Evolutionary conservation across 2,888 invertebrate genomes (phyloP), one percentile per base, ranked within the genome.

Genomic region (Lasioglossum vierecki): DNA sequence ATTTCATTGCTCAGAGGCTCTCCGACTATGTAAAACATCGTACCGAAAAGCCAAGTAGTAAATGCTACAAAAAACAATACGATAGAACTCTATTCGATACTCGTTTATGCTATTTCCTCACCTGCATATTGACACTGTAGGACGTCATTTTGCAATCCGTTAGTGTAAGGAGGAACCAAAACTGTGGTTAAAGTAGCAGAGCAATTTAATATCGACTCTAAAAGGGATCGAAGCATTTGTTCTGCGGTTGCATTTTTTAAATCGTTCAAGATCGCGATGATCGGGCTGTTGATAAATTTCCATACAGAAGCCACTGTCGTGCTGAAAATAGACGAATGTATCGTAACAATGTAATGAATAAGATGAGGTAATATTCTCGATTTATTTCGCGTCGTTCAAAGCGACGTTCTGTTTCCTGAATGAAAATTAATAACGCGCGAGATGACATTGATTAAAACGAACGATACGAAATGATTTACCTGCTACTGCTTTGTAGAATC

Each of bases 31-130:
- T 96, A 96, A 93, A 97, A 97, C 90, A 97, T 95, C 91, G 96
- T 95, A n/a, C 97, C 97, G 79, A 97, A 95, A 3, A 97, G 93
- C 97, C 97, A 97, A 26, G 96, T 96, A 79, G 96, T 96, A 89
- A 97, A 97, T 2, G 96, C 95, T 93, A 94, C 44, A 57, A 79
- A 88, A 83, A 46, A 60, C 26, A 79, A 60, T n/a, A 44, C 1
- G 13, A 76, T 22, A 46, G 30, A n/a, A 39, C 11, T 15, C 60
- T 4, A 41, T n/a, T 53, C 26, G 44, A 26, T 39, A 6, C n/a
- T 75, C 13, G 15, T 68, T 66, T 63, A n/a, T 11, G 13, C 72
- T 6, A 77, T 66, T 70, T 41, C 22, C 26, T 57, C 87, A 93
- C 94, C 93, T 74, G 90, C 87, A 75, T 94, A 93, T 81, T 91